Base-by-base conservation (phyloP, 2,888 invertebrate species). In the Mythimna albipuncta region DNA sequence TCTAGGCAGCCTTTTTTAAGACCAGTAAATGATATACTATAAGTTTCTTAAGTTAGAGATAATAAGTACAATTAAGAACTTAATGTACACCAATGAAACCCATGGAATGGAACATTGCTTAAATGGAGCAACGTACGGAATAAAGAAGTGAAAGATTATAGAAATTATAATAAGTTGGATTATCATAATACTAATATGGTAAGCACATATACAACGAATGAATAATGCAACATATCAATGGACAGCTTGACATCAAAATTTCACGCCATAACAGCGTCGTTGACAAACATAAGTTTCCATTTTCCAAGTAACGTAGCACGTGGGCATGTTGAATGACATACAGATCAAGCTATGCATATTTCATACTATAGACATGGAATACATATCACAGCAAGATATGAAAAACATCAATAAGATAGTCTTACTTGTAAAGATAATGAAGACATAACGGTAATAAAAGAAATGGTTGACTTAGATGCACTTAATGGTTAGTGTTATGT, bases 291-390 rank as follows among this genome's bases (percentile, higher is more conserved):
- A 52, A 69, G 76, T 80, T 81, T 81, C 67, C 75, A 83, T 81
- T 83, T 81, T 82, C 84, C 71, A 67, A 81, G 82, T 82, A 77
- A 7, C 44, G 16, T 52, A 64, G 73, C 65, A 73, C 70, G 74
- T 74, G 67, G 72, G 69, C 38, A 82, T 67, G 64, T 72, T 77
- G 84, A 83, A 72, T 82, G 84, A 81, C 85, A 86, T 85, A 74
- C 69, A 78, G 76, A 77, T 61, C 68, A 65, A 74, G 73, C 69
- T 77, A 77, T 84, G 87, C 84, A 87, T 87, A 85, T 84, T 82
- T 82, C 81, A 79, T 75, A 67, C 69, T 62, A 75, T 58, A 72
- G 64, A 65, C 71, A 73, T 75, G 63, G 75, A 78, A 84, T 69
- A 73, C n/a, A 81, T 78, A 75, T 76, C 67, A 72, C 44, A 79